phyloP scores from a whole-genome alignment of 2,888 invertebrate species.

The Phortica magna region DNA sequence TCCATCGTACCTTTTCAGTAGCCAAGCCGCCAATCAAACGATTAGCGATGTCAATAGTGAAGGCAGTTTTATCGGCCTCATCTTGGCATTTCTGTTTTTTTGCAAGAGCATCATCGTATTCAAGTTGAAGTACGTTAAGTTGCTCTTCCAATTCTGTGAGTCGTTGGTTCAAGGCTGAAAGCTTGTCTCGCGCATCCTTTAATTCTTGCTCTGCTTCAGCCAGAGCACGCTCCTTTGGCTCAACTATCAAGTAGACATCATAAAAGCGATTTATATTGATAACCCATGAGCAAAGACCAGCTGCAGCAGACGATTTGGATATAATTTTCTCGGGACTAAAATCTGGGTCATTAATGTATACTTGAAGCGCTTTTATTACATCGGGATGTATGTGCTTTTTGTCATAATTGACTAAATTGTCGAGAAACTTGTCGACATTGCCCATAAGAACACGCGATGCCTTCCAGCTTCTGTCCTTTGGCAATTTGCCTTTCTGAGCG shows the following conservation, averaged over 20 bases:
- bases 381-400: conserved; percentile 96
- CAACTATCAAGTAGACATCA: conserved; percentile 93
- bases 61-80: conserved; percentile 93
- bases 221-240: conserved; percentile 92
- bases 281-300: conserved; percentile 96
- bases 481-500: conserved; percentile 88
- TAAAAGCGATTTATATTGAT: conserved; percentile 94
- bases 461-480: conserved; percentile 96
- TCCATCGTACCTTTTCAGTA: conserved; percentile 93
- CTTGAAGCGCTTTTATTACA: conserved; percentile 87
- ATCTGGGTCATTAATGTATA: conserved; percentile 82
- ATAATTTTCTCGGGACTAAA: conserved; percentile 91
- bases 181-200: conserved; percentile 88
- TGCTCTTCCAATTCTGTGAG: conserved; percentile 86
- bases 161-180: conserved; percentile 86
- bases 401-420: conserved; percentile 90
- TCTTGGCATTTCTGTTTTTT: conserved; percentile 94
- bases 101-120: conserved; percentile 91
- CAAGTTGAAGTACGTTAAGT: conserved; percentile 85
- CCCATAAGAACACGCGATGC: conserved; percentile 93
- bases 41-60: conserved; percentile 94
- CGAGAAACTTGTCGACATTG: conserved; percentile 91
- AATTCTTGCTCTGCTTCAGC: conserved; percentile 91
- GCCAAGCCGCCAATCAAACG: conserved; percentile 94
- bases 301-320: conserved; percentile 93